These are phyloP conservation scores for Paraescarpia echinospica DNA, from an alignment of 1,140 invertebrate genomes.

Conservation along the genomic window DNA sequence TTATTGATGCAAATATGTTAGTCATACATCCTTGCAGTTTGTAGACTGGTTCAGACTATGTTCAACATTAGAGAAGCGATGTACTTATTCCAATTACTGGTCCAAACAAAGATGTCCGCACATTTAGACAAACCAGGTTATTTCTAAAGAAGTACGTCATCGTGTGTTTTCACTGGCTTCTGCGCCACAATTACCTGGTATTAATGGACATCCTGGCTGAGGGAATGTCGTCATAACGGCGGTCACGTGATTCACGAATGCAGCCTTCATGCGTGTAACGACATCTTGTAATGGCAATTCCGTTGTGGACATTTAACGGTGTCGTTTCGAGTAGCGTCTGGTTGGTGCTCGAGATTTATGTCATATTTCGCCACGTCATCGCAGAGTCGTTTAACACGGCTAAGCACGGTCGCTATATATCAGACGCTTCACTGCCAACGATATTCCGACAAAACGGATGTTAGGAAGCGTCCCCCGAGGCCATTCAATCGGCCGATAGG, in stretches of 20 bases:
- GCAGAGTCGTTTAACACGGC: neutral
- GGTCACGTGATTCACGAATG: neutral
- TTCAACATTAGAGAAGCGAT: neutral
- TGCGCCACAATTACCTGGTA: neutral
- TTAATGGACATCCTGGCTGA: neutral
- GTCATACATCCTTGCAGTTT: neutral
- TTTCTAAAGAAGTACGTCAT: neutral
- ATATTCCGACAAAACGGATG: neutral
- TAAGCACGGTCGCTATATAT: neutral
- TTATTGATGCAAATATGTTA: neutral
- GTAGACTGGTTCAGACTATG: neutral
- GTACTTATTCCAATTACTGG: neutral
- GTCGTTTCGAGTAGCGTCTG: neutral
- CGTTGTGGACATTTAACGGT: neutral
- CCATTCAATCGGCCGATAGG: neutral
- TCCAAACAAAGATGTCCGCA: neutral
- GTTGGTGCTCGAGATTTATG: neutral
- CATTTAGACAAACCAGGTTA: neutral
- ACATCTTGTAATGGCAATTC: neutral
- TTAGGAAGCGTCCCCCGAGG: neutral
- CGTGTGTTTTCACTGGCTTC: neutral
- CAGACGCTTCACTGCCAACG: neutral
- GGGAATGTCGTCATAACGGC: neutral
- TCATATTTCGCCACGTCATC: neutral
- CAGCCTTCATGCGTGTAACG: neutral